Evolutionary conservation across 92 coral and sea anemone species (phyloP), one percentile per base, ranked within the genome.

Genomic region (Actinernus sp.): DNA sequence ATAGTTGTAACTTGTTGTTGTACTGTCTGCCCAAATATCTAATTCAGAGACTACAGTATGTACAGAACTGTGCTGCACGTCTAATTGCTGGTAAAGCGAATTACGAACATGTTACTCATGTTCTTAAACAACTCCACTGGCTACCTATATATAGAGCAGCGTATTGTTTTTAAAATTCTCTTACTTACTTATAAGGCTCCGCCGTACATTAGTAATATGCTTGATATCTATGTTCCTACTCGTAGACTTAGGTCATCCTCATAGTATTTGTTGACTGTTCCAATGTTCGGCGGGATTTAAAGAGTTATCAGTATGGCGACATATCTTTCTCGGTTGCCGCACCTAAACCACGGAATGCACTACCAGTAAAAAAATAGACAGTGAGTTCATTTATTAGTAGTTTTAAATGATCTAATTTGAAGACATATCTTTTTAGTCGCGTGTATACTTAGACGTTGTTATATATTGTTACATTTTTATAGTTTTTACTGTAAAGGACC

Each of bases 111-210:
- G 28, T 29, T 16, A 41, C 71, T 28, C 71, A 37, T 17, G 71
- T 46, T 33, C 26, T 63, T 14, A 22, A 20, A 8, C 25, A 63
- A 25, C 24, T 63, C 6, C 31, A 63, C 17, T 66, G 74, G 74
- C 62, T 66, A 12, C 48, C 74, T 36, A 32, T 58, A 45, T 14
- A 2, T 21, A 25, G 30, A 50, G 14, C 30, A 23, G 63, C n/a
- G n/a, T 34, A 2, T n/a, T n/a, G n/a, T n/a, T n/a, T n/a, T n/a
- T n/a, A n/a, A n/a, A n/a, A n/a, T n/a, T n/a, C n/a, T n/a, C n/a
- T n/a, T n/a, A n/a, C n/a, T n/a, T n/a, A n/a, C n/a, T n/a, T n/a
- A n/a, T n/a, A n/a, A n/a, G n/a, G 30, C 56, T 25, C 56, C 56
- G 1, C 33, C 13, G 45, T 57, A 31, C 4, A 31, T 57, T 49